Conservation (phyloP, 2,888 invertebrate genomes). For the Protodeltote pygarga region DNA sequence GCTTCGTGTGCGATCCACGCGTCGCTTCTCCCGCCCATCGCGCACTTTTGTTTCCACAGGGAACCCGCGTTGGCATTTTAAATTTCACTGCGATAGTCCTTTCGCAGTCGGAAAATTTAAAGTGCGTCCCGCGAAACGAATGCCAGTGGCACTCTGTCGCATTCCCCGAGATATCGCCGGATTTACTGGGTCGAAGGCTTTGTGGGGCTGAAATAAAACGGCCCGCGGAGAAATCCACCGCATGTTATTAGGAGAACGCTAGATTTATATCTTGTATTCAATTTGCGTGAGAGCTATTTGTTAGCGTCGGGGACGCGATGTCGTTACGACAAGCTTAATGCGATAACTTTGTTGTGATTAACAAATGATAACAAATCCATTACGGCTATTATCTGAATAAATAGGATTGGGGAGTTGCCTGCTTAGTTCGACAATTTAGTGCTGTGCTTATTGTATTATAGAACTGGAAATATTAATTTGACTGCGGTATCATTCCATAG, state of each 20-base stretch:
- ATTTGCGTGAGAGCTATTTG: conserved; percentile 81
- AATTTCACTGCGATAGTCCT: conserved; percentile 73
- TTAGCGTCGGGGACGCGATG: conserved; percentile 60
- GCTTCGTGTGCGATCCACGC: conserved; percentile 10
- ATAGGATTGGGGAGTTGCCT: conserved; percentile 24
- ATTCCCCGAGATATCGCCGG: conserved; percentile 79
- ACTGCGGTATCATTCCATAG: too few relatives aligned
- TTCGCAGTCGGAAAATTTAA: conserved; percentile 76
- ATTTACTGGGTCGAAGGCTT: conserved; percentile 83
- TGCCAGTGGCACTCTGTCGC: conserved; percentile 78
- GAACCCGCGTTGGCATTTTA: conserved; percentile 69
- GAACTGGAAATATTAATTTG: not conserved
- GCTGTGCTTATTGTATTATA: conserved; percentile 2
- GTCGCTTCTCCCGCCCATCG: conserved; percentile 45
- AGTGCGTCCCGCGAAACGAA: conserved; percentile 78
- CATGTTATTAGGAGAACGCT: conserved; percentile 79
- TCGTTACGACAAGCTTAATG: conserved; percentile 58
- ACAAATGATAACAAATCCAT: conserved; percentile 56
- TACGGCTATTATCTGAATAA: conserved; percentile 38
- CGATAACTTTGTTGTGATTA: conserved; percentile 62
- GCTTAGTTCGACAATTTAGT: conserved; percentile 14
- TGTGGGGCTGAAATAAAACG: conserved; percentile 82
- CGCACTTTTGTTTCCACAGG: conserved; percentile 66
- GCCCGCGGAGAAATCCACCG: conserved; percentile 82
- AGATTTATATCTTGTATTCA: conserved; percentile 85